Conservation (phyloP, 1,140 invertebrate species). For the Drosophila biarmipes region DNA sequence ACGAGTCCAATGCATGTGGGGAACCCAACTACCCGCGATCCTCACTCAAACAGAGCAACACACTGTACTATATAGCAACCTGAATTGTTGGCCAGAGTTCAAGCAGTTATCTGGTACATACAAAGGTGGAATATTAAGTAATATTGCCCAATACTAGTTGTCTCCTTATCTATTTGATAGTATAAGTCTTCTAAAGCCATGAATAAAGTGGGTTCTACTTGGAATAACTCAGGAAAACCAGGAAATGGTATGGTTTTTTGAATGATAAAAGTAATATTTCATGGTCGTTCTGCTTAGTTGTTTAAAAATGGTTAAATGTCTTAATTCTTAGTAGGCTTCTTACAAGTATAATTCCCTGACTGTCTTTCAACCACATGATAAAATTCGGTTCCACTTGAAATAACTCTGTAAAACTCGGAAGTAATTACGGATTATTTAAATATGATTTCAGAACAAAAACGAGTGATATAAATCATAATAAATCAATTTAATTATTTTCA, state of each 20-base stretch:
- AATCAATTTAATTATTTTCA: no score
- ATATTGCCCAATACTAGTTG: constrained; percentile 27
- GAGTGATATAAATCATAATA: no score
- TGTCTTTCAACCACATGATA: no score
- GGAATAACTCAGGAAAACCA: no score
- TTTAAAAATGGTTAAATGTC: no score
- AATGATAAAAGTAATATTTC: no score
- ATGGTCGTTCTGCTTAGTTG: no score
- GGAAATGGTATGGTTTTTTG: no score
- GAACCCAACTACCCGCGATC: constrained; percentile 26
- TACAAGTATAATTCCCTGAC: no score
- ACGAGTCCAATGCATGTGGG: constrained; percentile 57
- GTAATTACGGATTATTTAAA: no score
- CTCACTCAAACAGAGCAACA: constrained; percentile 14
- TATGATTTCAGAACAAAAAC: no score
- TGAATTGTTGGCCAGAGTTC: constrained; percentile 52
- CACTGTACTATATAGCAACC: constrained; percentile 4
- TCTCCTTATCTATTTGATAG: neutral
- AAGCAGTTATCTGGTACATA: constrained; percentile 19
- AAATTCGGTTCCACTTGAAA: neutral
- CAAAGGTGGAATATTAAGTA: constrained; percentile 12
- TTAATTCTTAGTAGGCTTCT: no score
- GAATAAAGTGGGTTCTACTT: neutral
- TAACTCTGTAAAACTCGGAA: neutral
- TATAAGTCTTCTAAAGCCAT: neutral